Base-by-base conservation (phyloP, 2,797 vertebrate genomes). In the Lepilemur septentrionalis region DNA sequence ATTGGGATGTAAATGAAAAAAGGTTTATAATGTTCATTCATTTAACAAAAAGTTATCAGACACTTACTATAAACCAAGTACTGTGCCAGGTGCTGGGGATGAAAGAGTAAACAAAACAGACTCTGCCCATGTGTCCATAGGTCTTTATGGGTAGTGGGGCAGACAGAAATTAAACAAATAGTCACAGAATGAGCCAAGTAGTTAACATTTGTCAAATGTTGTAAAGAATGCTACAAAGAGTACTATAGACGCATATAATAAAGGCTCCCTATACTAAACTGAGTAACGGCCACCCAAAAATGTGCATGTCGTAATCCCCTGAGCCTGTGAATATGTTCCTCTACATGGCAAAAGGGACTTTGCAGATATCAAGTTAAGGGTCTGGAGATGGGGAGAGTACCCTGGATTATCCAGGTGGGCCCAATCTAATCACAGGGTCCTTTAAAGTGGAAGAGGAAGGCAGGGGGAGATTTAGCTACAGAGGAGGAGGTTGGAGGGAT, bases 141-240 rank as follows among this genome's bases (percentile, higher is more conserved):
- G 48, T 32, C 25, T 57, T 73, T 32, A 32, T 20, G 30, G 25
- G 12, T 4, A 32, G 8, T 25, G 46, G 63, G 23, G 3, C 43
- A 91, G 73, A 81, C 7, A 93, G 50, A 83, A 9, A 12, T 50
- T 65, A 70, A 75, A n/a, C 9, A 32, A 86, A 52, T 3, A 90
- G 72, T 82, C 84, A 70, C 50, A n/a, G 32, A 91, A 91, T 57
- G 3, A 91, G 38, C 38, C 50, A 32, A 84, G 69, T 22, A 41
- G 76, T 30, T 76, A 82, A 75, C 55, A 85, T 93, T 92, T 94
- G 63, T 82, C 93, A 85, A 65, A 70, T 78, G n/a, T 69, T 78
- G n/a, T 73, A 61, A 84, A 59, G 63, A 67, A 84, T 35, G n/a
- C 28, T 52, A 50, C 6, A 23, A 92, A 93, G 61, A 35, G n/a